Percentiles rank a stretch among this genome's conserved stretches.
These are phyloP conservation scores for Agriopis leucophaearia DNA, from an alignment of 2,888 invertebrate species.

Conservation along the genomic window DNA sequence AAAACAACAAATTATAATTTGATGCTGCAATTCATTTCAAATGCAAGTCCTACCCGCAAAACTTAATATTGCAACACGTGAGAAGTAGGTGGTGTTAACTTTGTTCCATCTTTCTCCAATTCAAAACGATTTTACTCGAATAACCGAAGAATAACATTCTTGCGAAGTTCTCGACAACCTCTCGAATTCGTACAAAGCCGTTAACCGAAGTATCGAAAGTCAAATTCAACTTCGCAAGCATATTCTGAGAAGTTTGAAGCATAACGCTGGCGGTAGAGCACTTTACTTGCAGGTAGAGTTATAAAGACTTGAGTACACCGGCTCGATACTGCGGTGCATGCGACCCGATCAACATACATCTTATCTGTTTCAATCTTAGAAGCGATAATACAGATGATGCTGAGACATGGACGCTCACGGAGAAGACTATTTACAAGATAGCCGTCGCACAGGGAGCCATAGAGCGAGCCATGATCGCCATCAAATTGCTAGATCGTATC, in stretches of 20 bases:
- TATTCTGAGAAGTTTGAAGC: conserved; percentile 28
- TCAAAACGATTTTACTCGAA: conserved; percentile 12
- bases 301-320: not conserved
- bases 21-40: no score
- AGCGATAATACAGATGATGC: no score
- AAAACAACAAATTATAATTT: no score
- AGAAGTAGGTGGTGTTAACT: not conserved
- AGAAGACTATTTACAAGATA: no score
- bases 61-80: no score
- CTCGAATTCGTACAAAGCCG: conserved; percentile 28
- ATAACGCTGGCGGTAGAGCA: conserved; percentile 18
- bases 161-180: conserved; percentile 15
- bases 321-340: not conserved
- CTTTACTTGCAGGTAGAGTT: conserved; percentile 17
- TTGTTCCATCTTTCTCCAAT: not conserved
- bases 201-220: conserved; percentile 32
- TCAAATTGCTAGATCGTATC: no score
- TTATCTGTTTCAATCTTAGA: no score
- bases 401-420: no score
- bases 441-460: no score
- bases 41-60: no score
- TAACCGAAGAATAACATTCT: conserved; percentile 24
- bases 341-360: not conserved
- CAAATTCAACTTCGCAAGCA: conserved; percentile 25
- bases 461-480: no score